A percentile compares a stretch with the other conserved stretches of the same genome.
Evolutionary conservation across 2,888 invertebrate genomes (phyloP).

Genomic region (Polydrusus cervinus): DNA sequence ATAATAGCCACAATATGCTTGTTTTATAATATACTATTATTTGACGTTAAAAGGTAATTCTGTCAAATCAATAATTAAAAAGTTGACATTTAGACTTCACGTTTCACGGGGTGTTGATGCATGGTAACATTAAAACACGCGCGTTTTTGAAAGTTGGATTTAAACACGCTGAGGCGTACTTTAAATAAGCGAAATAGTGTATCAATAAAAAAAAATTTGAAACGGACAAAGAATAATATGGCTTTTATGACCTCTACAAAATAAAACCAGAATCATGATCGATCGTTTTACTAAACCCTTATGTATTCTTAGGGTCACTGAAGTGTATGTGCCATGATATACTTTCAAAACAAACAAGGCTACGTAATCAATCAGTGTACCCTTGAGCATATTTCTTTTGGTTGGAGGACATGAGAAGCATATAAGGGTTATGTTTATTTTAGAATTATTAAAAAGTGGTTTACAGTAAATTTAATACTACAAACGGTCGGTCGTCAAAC

Average conservation of each 20-base stretch:
- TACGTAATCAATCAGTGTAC: slow-evolving; percentile 18
- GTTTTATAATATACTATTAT: no score
- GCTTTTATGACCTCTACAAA: background rate
- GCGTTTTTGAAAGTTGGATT: no score
- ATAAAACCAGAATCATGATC: background rate
- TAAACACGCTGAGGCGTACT: no score
- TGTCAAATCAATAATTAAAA: no score
- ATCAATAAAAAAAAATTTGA: no score
- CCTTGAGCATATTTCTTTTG: slow-evolving; percentile 1
- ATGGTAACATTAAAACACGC: no score
- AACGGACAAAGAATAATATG: background rate
- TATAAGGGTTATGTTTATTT: slow-evolving; percentile 11
- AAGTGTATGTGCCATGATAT: slow-evolving; percentile 4
- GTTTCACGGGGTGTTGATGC: no score
- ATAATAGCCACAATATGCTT: no score
- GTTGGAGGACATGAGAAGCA: slow-evolving; percentile 13
- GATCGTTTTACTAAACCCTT: slow-evolving; percentile 9
- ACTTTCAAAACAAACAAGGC: slow-evolving; percentile 27
- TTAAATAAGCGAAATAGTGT: no score
- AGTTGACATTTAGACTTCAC: no score
- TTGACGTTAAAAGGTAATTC: no score
- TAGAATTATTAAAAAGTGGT: background rate
- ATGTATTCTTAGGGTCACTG: background rate
- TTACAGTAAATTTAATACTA: background rate
- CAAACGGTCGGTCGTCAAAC: no score